Evolutionary conservation across 2,113 vertebrate species (phyloP).

Genomic region (Pangasianodon gigas): DNA sequence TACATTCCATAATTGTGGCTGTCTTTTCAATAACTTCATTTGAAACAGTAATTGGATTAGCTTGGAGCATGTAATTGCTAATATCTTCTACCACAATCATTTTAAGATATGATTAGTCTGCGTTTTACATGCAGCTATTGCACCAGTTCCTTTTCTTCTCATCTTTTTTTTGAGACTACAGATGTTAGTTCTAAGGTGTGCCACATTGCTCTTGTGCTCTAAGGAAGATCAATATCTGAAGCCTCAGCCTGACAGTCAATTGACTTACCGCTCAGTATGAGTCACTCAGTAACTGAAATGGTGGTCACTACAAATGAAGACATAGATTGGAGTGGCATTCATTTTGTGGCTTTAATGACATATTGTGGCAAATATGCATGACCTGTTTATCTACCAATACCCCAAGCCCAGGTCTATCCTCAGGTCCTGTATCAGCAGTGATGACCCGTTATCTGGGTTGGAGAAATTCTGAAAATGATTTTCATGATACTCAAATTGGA

Average conservation of each 20-base stretch:
- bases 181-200: neutral
- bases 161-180: neutral
- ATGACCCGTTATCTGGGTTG: too few species aligned
- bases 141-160: neutral
- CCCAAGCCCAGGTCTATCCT: neutral
- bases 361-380: neutral
- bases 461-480: neutral
- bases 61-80: neutral
- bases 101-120: neutral
- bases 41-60: neutral
- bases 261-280: constrained; percentile 16
- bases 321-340: neutral
- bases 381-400: neutral
- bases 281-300: constrained; percentile 5
- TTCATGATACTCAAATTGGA: neutral
- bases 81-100: neutral
- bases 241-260: constrained; percentile 21
- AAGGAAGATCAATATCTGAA: constrained; percentile 32
- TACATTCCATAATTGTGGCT: neutral
- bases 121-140: neutral
- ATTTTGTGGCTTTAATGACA: neutral
- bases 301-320: neutral
- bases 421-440: neutral
- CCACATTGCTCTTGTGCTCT: neutral
- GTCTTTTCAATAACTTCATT: constrained; percentile 2